Conservation (phyloP, 2,888 invertebrate species). For the Catocala fraxini region DNA sequence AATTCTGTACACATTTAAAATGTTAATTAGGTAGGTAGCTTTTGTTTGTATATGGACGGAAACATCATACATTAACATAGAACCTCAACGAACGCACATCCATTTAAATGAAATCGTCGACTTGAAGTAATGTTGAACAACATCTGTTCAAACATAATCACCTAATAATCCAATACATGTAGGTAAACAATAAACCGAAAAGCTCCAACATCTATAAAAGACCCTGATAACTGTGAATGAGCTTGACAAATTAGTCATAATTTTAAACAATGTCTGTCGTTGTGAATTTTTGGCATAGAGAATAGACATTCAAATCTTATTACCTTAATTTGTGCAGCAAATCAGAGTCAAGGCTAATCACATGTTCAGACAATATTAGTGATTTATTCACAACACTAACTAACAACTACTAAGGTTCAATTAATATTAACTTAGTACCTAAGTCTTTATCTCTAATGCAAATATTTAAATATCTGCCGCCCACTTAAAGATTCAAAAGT, state of each 20-base stretch:
- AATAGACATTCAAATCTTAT: slow-evolving; percentile 18
- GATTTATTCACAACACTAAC: slow-evolving; percentile 14
- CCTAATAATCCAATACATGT: background rate
- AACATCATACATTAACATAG: slow-evolving; percentile 5
- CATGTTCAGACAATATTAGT: slow-evolving; percentile 14
- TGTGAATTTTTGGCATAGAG: slow-evolving; percentile 13
- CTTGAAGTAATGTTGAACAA: too few species aligned
- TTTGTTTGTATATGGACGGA: slow-evolving; percentile 13
- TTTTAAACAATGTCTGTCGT: slow-evolving; percentile 13
- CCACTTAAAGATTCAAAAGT: slow-evolving; percentile 64
- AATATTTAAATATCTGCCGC: slow-evolving; percentile 59
- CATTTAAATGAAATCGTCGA: slow-evolving; percentile 7
- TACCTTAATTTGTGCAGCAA: slow-evolving; percentile 24
- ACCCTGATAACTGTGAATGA: slow-evolving; percentile 4
- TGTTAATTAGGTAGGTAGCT: slow-evolving; percentile 26
- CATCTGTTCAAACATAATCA: too few species aligned
- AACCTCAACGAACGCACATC: slow-evolving; percentile 2
- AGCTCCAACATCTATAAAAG: slow-evolving; percentile 4
- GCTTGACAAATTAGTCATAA: slow-evolving; percentile 9
- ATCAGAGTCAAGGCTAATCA: slow-evolving; percentile 29
- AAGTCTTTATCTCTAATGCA: slow-evolving; percentile 40
- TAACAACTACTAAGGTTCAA: slow-evolving; percentile 7
- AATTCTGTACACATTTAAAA: slow-evolving; percentile 14
- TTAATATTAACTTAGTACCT: slow-evolving; percentile 13
- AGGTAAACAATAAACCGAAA: background rate